Percentiles rank a stretch among this genome's conserved stretches.
These are phyloP conservation scores for Catharus minimus DNA, from an alignment of 2,113 vertebrate species.

Conservation along the genomic window DNA sequence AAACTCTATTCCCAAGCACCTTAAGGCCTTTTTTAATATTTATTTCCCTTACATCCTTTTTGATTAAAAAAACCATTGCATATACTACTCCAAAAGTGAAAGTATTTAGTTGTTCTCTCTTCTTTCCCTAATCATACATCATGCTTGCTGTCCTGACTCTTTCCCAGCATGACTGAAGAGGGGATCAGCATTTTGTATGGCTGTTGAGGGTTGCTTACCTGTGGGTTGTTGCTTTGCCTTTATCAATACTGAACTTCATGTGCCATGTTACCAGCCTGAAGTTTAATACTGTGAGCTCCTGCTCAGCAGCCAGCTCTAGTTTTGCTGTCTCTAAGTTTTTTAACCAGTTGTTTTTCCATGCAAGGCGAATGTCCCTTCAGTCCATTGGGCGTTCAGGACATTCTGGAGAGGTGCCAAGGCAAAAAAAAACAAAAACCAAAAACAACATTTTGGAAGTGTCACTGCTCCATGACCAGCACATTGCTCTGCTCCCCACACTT, in stretches of 20 bases:
- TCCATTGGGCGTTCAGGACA: neutral
- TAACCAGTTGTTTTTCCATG: neutral
- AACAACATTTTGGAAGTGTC: neutral
- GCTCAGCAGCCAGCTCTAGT: neutral
- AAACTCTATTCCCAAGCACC: neutral
- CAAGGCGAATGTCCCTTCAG: neutral
- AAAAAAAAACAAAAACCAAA: neutral
- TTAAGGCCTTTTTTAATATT: neutral
- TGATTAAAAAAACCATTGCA: neutral
- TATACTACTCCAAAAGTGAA: neutral
- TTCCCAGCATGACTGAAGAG: neutral
- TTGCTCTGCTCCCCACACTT: fast-evolving
- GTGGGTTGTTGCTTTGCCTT: neutral
- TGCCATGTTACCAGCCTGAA: neutral
- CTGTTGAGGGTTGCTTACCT: neutral
- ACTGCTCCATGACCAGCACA: fast-evolving
- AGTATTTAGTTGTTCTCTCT: neutral
- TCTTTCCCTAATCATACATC: neutral
- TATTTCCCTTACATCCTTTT: neutral
- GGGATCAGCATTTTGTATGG: neutral
- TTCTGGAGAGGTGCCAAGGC: neutral
- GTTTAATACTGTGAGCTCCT: neutral
- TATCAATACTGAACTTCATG: neutral
- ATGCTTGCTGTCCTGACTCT: neutral
- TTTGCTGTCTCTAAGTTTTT: neutral